Evolutionary conservation across 2,888 invertebrate genomes (phyloP).

Genomic region (Cepaea hortensis): DNA sequence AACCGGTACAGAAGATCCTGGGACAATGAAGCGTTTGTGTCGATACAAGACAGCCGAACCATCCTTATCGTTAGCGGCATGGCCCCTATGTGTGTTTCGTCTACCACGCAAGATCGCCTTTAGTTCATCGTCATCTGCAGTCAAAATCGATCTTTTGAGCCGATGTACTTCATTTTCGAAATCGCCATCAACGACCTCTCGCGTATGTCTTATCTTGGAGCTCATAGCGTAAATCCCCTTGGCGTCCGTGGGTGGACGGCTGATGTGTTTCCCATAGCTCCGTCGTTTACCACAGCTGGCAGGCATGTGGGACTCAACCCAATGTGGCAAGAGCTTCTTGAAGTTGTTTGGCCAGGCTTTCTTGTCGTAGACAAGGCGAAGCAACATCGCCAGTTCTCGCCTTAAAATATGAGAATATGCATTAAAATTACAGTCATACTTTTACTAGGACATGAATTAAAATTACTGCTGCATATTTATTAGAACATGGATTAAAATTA

Average conservation of each 20-base stretch:
- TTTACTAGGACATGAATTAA: background rate
- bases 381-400: background rate
- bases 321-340: background rate
- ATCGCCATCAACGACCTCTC: background rate
- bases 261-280: background rate
- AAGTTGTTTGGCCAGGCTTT: background rate
- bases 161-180: background rate
- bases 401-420: background rate
- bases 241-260: background rate
- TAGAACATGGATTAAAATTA: no score
- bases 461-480: no score
- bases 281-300: background rate
- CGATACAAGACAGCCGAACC: background rate
- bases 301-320: conserved; percentile 18
- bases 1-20: background rate
- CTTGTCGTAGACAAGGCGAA: conserved; percentile 5
- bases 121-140: background rate
- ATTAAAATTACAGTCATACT: background rate
- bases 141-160: background rate
- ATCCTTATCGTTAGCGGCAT: background rate
- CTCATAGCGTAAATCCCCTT: conserved; percentile 13
- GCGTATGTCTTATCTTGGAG: background rate
- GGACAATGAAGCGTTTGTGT: conserved; percentile 21
- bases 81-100: no score
- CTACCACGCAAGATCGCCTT: background rate